A percentile compares a stretch with the other conserved stretches of the same genome.
These are phyloP conservation scores for Paradoxurus hermaphroditus DNA, from an alignment of 2,113 vertebrate genomes.

Conservation along the genomic window DNA sequence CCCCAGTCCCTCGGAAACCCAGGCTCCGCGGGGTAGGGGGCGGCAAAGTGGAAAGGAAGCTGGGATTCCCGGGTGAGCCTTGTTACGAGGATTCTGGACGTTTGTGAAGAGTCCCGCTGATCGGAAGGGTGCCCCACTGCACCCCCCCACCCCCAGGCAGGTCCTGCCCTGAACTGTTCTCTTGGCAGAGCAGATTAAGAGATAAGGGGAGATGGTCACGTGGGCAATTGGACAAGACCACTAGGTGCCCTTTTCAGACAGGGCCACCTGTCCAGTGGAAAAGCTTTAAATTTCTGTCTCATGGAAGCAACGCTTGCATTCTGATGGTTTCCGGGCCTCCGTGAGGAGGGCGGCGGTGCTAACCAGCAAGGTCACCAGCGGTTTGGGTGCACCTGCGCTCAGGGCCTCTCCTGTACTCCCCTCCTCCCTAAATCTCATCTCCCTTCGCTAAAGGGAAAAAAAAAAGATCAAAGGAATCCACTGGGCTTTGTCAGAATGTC, in stretches of 20 bases:
- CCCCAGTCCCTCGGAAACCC: fast-evolving
- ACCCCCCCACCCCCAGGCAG: not conserved
- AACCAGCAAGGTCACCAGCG: not conserved
- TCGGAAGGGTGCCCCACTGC: not conserved
- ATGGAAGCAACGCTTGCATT: not conserved
- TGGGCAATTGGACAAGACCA: not conserved
- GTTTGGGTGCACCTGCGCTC: not conserved
- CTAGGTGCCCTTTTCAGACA: not conserved
- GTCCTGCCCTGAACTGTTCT: not conserved
- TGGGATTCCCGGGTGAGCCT: not conserved
- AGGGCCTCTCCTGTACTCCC: not conserved
- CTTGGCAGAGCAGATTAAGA: not conserved
- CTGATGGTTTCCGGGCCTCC: not conserved
- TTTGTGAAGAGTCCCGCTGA: not conserved
- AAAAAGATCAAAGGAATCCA: not conserved
- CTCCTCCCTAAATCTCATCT: not conserved
- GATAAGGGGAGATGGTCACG: fast-evolving
- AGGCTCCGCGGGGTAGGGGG: not conserved
- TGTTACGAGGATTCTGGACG: not conserved
- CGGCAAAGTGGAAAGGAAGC: not conserved
- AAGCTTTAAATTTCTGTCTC: not conserved
- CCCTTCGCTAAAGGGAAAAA: not conserved
- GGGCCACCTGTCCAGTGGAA: not conserved
- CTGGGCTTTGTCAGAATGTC: not conserved
- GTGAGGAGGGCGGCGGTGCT: not conserved